Percentiles rank a stretch among this genome's conserved stretches.
Conservation (phyloP, 2,888 invertebrate species). For the Drosophila pseudotakahashii region DNA sequence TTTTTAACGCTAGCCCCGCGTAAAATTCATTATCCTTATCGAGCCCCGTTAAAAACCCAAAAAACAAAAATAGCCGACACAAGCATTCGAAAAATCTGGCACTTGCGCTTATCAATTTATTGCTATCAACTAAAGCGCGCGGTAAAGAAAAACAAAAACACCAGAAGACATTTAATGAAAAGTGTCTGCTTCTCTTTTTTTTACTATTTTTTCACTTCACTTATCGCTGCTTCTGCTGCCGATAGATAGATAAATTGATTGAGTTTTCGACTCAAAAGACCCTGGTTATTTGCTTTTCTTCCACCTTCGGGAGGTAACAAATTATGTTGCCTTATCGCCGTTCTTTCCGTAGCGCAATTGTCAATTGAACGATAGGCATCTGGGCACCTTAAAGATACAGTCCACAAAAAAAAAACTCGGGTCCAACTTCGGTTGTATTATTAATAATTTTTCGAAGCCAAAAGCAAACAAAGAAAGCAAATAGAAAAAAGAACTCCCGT, state of each 20-base stretch:
- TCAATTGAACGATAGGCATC: slow-evolving; percentile 76
- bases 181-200: slow-evolving; percentile 58
- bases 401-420: slow-evolving; percentile 39
- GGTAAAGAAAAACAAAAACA: slow-evolving; percentile 23
- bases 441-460: slow-evolving; percentile 51
- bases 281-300: slow-evolving; percentile 42
- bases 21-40: slow-evolving; percentile 38
- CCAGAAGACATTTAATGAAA: slow-evolving; percentile 69
- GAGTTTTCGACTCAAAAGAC: slow-evolving; percentile 52
- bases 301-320: slow-evolving; percentile 51
- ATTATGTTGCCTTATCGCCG: slow-evolving; percentile 70
- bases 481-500: slow-evolving; percentile 53
- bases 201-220: slow-evolving; percentile 28
- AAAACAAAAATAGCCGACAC: slow-evolving; percentile 33
- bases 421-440: slow-evolving; percentile 40
- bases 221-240: slow-evolving; percentile 53
- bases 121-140: slow-evolving; percentile 62
- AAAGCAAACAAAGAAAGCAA: slow-evolving; percentile 48
- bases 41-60: background rate
- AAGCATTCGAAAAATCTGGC: slow-evolving; percentile 54
- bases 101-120: slow-evolving; percentile 74
- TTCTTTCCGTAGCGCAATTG: slow-evolving; percentile 68
- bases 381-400: slow-evolving; percentile 39
- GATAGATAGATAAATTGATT: slow-evolving; percentile 75
- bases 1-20: slow-evolving; percentile 51